Evolutionary conservation across 2,113 vertebrate genomes (phyloP).

Genomic region (Oreamnos americanus): DNA sequence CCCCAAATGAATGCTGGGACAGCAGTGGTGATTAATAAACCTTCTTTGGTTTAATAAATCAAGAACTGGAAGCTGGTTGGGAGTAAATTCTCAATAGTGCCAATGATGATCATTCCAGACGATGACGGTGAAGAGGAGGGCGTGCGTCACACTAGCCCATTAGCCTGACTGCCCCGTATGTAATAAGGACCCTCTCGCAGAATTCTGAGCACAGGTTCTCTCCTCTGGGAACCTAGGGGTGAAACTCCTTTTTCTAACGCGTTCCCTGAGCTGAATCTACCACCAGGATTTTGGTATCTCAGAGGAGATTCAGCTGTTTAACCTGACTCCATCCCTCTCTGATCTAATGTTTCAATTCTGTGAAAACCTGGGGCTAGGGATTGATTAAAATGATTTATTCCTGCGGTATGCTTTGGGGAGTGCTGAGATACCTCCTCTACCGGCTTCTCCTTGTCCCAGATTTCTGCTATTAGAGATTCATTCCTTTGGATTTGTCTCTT

Average conservation of each 20-base stretch:
- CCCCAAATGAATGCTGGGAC: not conserved
- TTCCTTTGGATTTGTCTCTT: not conserved
- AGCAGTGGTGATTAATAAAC: rapidly evolving
- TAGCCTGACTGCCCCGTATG: not conserved
- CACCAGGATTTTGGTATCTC: not conserved
- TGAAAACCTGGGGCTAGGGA: not conserved
- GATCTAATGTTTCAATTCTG: not conserved
- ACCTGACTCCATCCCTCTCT: no score
- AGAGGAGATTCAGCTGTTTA: not conserved
- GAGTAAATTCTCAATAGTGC: not conserved
- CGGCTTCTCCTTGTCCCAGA: not conserved
- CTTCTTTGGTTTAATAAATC: not conserved
- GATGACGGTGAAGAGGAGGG: rapidly evolving
- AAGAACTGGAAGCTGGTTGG: not conserved
- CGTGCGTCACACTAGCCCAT: rapidly evolving
- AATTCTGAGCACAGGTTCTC: not conserved
- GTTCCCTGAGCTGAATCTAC: not conserved
- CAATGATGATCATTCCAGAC: not conserved
- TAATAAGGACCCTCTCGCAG: not conserved
- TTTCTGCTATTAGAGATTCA: not conserved
- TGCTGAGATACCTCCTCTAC: not conserved
- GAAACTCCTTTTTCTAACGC: no score
- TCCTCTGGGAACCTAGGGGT: not conserved
- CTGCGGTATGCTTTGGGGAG: not conserved
- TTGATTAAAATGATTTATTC: not conserved